Percentiles rank a stretch among this genome's conserved stretches.
phyloP scores from a whole-genome alignment of 2,888 invertebrate species.

The Galerucella pusilla region DNA sequence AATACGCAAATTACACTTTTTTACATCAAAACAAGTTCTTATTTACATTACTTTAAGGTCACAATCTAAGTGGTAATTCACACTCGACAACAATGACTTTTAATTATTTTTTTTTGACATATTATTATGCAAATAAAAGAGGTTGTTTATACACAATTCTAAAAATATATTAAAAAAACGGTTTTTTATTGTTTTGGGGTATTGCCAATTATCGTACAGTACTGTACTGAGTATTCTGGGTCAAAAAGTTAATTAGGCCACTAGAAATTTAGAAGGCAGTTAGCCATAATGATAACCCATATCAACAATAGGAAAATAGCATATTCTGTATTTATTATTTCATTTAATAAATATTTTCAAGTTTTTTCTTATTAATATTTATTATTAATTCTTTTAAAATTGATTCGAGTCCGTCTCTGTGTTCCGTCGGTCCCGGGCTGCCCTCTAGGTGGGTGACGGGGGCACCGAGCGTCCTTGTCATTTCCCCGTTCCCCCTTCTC shows the following conservation, averaged over 20 bases:
- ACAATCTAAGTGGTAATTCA: constrained; percentile 12
- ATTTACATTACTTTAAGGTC: constrained; percentile 9
- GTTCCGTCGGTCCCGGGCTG: constrained; percentile 30
- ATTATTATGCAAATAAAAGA: constrained; percentile 33
- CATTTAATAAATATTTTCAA: too few relatives aligned
- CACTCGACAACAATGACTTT: constrained; percentile 24
- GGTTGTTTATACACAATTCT: constrained; percentile 30
- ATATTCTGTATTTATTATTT: too few relatives aligned
- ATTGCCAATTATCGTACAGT: constrained; percentile 25
- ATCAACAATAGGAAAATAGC: too few relatives aligned
- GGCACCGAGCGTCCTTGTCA: constrained; percentile 52
- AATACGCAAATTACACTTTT: constrained; percentile 8
- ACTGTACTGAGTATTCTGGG: not conserved
- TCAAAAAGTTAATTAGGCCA: too few relatives aligned
- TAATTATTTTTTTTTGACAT: constrained; percentile 14
- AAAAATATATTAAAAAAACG: constrained; percentile 24
- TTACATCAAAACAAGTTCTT: not conserved
- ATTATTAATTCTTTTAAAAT: not conserved
- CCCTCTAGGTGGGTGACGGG: constrained; percentile 43
- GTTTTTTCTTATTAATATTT: too few relatives aligned
- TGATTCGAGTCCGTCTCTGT: not conserved
- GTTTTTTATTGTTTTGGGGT: constrained; percentile 33
- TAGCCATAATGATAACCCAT: too few relatives aligned
- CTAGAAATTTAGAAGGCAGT: too few relatives aligned
- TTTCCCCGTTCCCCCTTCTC: constrained; percentile 41